phyloP scores from a whole-genome alignment of 2,113 vertebrate species.

The Hippocampus comes region DNA sequence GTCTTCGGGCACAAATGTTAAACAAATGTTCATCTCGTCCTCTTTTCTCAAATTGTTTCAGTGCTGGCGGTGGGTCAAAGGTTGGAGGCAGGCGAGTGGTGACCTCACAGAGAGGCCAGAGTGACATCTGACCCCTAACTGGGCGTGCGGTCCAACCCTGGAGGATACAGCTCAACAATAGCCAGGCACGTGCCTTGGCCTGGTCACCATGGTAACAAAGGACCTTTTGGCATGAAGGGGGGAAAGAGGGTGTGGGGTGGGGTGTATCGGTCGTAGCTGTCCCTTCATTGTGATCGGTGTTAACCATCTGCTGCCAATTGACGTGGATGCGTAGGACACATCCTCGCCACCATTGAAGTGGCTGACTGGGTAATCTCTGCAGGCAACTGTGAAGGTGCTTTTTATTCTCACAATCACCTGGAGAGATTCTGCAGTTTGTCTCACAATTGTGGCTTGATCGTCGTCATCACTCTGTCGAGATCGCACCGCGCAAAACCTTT shows the following conservation, averaged over 20 bases:
- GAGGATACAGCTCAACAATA: slow-evolving; percentile 84
- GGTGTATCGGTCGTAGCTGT: slow-evolving; percentile 29
- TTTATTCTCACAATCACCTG: slow-evolving; percentile 88
- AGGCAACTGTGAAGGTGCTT: slow-evolving; percentile 89
- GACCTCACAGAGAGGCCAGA: slow-evolving; percentile 76
- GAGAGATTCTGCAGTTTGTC: slow-evolving; percentile 88
- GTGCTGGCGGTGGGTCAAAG: slow-evolving; percentile 81
- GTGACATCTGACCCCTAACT: slow-evolving; percentile 65
- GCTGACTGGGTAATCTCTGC: slow-evolving; percentile 94
- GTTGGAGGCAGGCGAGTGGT: slow-evolving; percentile 62
- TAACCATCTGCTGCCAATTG: slow-evolving; percentile 63
- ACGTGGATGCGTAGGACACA: slow-evolving; percentile 34
- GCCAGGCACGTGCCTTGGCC: slow-evolving; percentile 84
- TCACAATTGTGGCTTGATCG: neutral
- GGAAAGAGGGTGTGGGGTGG: slow-evolving; percentile 11
- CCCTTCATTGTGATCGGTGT: slow-evolving; percentile 58
- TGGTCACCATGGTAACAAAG: slow-evolving; percentile 82
- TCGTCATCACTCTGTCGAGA: neutral
- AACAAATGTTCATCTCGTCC: neutral
- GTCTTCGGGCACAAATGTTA: neutral
- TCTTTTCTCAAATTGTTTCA: slow-evolving; percentile 82
- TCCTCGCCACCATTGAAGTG: slow-evolving; percentile 12
- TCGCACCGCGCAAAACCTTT: too few species aligned
- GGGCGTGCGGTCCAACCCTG: slow-evolving; percentile 77
- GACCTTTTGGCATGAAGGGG: slow-evolving; percentile 70